Conservation (phyloP, 2,888 invertebrate species). For the Vanessa cardui region DNA sequence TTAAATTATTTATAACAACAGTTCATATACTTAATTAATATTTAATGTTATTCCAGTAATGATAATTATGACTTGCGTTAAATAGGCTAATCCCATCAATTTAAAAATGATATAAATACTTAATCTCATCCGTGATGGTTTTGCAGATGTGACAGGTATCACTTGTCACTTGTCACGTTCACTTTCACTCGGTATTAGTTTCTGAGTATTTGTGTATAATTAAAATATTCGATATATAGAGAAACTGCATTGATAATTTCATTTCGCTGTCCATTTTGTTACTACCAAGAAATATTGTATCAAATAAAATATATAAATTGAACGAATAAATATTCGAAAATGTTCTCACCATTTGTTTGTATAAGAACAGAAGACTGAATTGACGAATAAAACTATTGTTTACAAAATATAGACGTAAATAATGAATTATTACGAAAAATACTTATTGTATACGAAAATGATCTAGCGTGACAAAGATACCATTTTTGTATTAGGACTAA, state of each 20-base stretch:
- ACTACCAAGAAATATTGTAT: neutral
- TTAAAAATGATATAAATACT: conserved; percentile 3
- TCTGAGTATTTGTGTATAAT: neutral
- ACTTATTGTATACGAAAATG: no score
- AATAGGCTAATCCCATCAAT: neutral
- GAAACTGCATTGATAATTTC: neutral
- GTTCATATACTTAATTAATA: no score
- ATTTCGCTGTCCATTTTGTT: neutral
- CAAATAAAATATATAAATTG: no score
- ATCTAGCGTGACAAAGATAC: no score
- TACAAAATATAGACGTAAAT: no score
- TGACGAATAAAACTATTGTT: no score
- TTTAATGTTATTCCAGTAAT: neutral
- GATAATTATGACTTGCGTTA: neutral
- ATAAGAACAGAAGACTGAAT: no score
- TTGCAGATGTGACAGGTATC: conserved; percentile 26
- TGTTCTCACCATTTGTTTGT: no score
- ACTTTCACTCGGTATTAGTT: neutral
- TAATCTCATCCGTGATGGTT: conserved; percentile 13
- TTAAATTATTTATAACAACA: no score
- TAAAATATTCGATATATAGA: neutral
- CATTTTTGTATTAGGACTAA: no score
- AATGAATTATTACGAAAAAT: no score
- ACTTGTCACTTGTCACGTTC: conserved; percentile 19
- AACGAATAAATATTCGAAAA: no score